phyloP scores from a whole-genome alignment of 1,140 invertebrate genomes.

The Pentalonia nigronervosa region DNA sequence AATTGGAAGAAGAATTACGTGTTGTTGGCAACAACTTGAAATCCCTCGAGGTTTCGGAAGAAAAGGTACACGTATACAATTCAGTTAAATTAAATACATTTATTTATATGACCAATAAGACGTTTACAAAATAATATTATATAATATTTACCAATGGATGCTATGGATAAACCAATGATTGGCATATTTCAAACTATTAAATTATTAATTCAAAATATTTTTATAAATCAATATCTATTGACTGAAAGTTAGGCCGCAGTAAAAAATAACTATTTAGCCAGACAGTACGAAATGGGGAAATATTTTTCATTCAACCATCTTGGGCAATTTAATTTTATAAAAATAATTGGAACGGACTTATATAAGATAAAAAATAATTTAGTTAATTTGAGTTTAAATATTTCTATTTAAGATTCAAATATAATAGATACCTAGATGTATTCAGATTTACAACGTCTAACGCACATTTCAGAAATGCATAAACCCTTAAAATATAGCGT shows the following conservation, averaged over 20 bases:
- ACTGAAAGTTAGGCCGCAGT: background rate
- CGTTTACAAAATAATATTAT: background rate
- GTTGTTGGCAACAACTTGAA: conserved; percentile 99
- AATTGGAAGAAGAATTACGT: conserved; percentile 98
- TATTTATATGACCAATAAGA: background rate
- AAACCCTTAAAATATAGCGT: background rate
- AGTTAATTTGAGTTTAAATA: background rate
- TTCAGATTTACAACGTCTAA: background rate
- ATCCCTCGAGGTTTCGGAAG: conserved; percentile 98
- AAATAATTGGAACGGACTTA: background rate
- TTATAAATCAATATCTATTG: background rate
- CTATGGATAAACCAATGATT: background rate
- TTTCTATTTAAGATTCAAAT: background rate
- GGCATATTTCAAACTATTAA: no score
- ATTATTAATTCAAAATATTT: no score
- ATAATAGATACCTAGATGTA: background rate
- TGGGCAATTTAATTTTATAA: background rate
- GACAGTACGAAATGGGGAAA: background rate
- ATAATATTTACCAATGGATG: background rate
- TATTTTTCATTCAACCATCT: background rate
- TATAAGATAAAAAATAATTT: background rate
- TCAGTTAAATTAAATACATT: background rate
- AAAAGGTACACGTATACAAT: conserved; percentile 82
- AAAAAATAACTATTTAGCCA: background rate
- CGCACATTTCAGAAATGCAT: background rate